Base-by-base conservation (phyloP, 2,113 vertebrate species). In the Thinocorus orbignyianus region DNA sequence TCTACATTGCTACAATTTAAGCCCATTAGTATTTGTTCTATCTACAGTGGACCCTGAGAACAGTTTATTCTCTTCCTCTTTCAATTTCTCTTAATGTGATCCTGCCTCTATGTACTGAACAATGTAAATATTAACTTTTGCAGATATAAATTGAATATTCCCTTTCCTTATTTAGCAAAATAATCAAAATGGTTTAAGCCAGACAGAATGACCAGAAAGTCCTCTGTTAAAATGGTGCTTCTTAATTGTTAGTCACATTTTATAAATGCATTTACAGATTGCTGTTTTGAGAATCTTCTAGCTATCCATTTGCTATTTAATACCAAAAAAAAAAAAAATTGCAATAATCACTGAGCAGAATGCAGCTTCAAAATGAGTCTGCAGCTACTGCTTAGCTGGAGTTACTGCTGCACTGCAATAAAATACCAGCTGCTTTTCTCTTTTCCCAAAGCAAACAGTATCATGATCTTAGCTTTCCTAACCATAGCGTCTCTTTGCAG, bases 121-220 rank as follows among this genome's bases (percentile, higher is more conserved):
- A 95, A 37, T 83, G 94, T 84, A 93, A 96, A 96, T 94, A 95
- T 88, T 97, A 90, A 60, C 85, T 90, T 94, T 88, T 88, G 79
- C 52, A 44, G 39, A 12, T 78, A 68, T 16, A 81, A 81, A 88
- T 81, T 86, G 65, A 83, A 57, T 84, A 92, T 83, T 74, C 66
- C 33, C 33, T 89, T 66, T 69, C 81, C 49, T 86, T 88, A 86
- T 88, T 92, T 86, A 94, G 90, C 69, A 80, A 54, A 94, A 94
- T 82, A 35, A 88, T 88, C 86, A 81, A n/a, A 90, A 66, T 64
- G 6, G 13, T 33, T 79, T 86, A 65, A 91, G 58, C 16, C 28
- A 46, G 46, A 31, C 37, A 79, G 66, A 86, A 81, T 57, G 6
- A 48, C 76, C 46, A 28, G 49, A 57, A 33, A 55, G 35, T 25